Evolutionary conservation across 2,113 vertebrate species (phyloP), one percentile per base, ranked within the genome.

Genomic region (Larimichthys crocea): DNA sequence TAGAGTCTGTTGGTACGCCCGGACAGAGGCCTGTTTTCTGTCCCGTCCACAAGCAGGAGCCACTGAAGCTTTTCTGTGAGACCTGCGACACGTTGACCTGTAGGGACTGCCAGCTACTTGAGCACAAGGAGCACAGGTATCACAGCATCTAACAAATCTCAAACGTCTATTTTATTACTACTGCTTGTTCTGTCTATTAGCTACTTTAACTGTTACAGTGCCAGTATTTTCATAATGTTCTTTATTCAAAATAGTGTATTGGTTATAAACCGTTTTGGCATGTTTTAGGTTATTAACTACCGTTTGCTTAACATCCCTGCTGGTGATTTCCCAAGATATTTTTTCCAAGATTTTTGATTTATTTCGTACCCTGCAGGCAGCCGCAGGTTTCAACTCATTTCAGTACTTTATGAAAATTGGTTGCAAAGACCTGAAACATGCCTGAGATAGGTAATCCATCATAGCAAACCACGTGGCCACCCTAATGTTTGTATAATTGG

Each of bases 91-190:
- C 97, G 78, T 92, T 99, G 92, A 99, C 98, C 16, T 99, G 98
- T 94, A 95, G 98, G 92, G 98, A 99, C 94, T 99, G 98, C 83
- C 98, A 99, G 93, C 94, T 99, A 79, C 94, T 97, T 92, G 98
- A 99, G 57, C 98, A 99, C 95, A 99, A 99, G 89, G 98, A 99
- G 90, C 98, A 99, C 96, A 99, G 98, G 98, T 99, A 89, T 63
- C 68, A 8, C 42, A 48, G 20, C 35, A 49, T 40, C 20, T 11
- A 11, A 48, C 53, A 46, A 24, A 50, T 20, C 26, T 5, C 52
- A 66, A 57, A 22, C 31, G 35, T 60, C 14, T 52, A 10, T 66
- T 65, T 68, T 10, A 48, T 52, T 11, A 52, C 49, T 17, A 3
- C 29, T 12, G 0, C 3, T 5, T 59, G 3, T n/a, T n/a, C 17